Evolutionary conservation across 2,797 vertebrate genomes (phyloP), one percentile per base, ranked within the genome.

Genomic region (Monodelphis domestica): DNA sequence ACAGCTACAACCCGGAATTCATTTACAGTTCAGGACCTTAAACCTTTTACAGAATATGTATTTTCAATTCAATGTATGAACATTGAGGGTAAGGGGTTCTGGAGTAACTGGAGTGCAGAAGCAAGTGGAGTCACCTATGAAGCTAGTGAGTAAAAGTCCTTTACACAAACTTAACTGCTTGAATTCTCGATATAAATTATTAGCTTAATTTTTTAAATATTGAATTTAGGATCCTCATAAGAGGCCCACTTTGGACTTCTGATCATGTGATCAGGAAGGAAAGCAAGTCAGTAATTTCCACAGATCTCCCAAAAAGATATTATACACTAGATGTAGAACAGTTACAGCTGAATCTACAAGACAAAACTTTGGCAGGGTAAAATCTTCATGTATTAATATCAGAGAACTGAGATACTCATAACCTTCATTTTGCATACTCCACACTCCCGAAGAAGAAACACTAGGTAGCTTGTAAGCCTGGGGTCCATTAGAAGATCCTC

Each of bases 91-190:
- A 5, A 51, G 0, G 98, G 98, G 52, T 98, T 98, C 97, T 99
- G 99, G 99, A 99, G 99, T 93, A 94, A 99, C 17, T 99, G 99
- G 99, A 99, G 98, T 96, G 54, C 59, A 87, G 99, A 98, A 17
- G 96, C 97, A 45, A 98, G 97, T 0, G 95, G 94, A 0, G 96
- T 96, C 90, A 99, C 99, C 0, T 97, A 98, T 54, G 99, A 99
- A 98, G 98, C 95, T 45, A 53, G 99, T 99, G 98, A 98, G 99
- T 99, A 95, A 50, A 38, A 94, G 30, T 87, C n/a, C 24, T 52
- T 53, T 54, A 92, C 30, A 54, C 87, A 89, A 59, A 56, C 12
- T n/a, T 63, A 38, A 3, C 14, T 45, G 0, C 50, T 92, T n/a
- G n/a, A 87, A 55, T 54, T 93, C 26, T 21, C 5, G 10, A 63